These are phyloP conservation scores for Brachyalestes nurse DNA, from an alignment of 2,797 vertebrate species.

Conservation along the genomic window DNA sequence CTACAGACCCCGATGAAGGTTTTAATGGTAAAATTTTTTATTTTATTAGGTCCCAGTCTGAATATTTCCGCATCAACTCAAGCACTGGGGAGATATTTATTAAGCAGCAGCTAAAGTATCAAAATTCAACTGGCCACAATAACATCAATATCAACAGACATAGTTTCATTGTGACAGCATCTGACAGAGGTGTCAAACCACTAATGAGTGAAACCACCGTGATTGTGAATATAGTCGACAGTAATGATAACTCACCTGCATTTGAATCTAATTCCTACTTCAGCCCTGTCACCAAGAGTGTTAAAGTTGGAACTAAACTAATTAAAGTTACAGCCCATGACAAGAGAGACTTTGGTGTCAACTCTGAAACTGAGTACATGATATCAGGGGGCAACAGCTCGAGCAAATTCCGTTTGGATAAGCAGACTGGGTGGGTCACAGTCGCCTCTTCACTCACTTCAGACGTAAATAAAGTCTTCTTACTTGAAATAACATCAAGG, in stretches of 20 bases:
- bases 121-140: slow-evolving; percentile 85
- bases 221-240: slow-evolving; percentile 92
- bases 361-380: slow-evolving; percentile 91
- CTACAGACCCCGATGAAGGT: slow-evolving; percentile 89
- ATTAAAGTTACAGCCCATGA: slow-evolving; percentile 88
- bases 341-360: slow-evolving; percentile 93
- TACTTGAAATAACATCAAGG: slow-evolving; percentile 84
- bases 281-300: slow-evolving; percentile 95
- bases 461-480: slow-evolving; percentile 86
- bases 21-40: slow-evolving; percentile 95
- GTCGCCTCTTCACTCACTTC: slow-evolving; percentile 87
- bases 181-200: slow-evolving; percentile 88
- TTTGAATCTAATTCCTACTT: slow-evolving; percentile 86
- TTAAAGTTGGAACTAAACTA: slow-evolving; percentile 88
- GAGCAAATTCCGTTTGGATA: slow-evolving; percentile 88
- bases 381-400: slow-evolving; percentile 84
- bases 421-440: slow-evolving; percentile 88
- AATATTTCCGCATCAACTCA: slow-evolving; percentile 94
- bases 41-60: slow-evolving; percentile 94
- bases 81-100: slow-evolving; percentile 92
- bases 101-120: slow-evolving; percentile 91
- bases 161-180: slow-evolving; percentile 95
- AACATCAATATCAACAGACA: slow-evolving; percentile 92
- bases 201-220: slow-evolving; percentile 94
- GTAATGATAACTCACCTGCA: slow-evolving; percentile 91